phyloP scores from a whole-genome alignment of 2,113 vertebrate genomes.

The Oxygymnocypris stewartii region DNA sequence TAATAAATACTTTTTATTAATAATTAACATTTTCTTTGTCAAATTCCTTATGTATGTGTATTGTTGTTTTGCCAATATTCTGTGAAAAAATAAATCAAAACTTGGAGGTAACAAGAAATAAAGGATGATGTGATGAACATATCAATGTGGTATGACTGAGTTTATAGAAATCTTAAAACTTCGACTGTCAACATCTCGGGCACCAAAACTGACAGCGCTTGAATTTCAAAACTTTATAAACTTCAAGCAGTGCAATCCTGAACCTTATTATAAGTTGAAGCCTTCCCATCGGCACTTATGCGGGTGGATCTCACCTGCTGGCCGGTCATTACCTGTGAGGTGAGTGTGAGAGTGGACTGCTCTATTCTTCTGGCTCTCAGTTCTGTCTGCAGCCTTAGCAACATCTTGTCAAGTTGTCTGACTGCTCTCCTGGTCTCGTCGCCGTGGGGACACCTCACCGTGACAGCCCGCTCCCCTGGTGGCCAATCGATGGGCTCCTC shows the following conservation, averaged over 20 bases:
- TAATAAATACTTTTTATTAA: not conserved
- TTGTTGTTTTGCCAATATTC: not conserved
- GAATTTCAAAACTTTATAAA: slow-evolving; percentile 6
- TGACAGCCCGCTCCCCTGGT: not conserved
- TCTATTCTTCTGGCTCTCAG: slow-evolving; percentile 38
- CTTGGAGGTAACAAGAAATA: not conserved
- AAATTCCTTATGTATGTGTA: too few species aligned
- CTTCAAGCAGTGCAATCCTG: not conserved
- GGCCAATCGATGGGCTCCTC: slow-evolving; percentile 1
- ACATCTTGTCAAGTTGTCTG: slow-evolving; percentile 55
- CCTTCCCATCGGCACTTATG: not conserved
- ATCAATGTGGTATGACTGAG: not conserved
- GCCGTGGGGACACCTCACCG: slow-evolving; percentile 54
- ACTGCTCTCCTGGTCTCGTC: slow-evolving; percentile 42
- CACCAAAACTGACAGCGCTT: slow-evolving; percentile 13
- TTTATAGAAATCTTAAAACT: slow-evolving; percentile 1
- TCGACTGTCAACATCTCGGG: slow-evolving; percentile 5
- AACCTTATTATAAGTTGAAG: slow-evolving; percentile 28
- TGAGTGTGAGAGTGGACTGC: not conserved
- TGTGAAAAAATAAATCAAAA: not conserved
- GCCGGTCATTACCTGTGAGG: slow-evolving; percentile 56
- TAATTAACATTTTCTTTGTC: not conserved
- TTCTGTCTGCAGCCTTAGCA: slow-evolving; percentile 54
- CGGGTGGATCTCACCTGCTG: slow-evolving; percentile 16
- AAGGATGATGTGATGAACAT: not conserved